Base-by-base conservation (phyloP, 2,888 invertebrate species). In the Lasioglossum malachurum region DNA sequence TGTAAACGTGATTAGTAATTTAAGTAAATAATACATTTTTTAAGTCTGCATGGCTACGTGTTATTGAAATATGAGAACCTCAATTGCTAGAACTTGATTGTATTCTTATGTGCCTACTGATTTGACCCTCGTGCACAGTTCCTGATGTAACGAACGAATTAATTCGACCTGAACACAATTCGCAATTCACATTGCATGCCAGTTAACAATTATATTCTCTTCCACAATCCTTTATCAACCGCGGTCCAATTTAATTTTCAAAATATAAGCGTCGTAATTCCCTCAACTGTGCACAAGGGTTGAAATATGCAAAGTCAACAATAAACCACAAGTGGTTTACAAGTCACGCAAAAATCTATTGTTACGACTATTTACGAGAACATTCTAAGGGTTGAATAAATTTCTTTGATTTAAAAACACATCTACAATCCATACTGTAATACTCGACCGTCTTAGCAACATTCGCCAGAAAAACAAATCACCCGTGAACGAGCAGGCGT, bases 241-340 rank as follows among this genome's bases (percentile, higher is more conserved):
- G n/a, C 57, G 12, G 4, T 57, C n/a, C 57, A 57, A 57, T 57
- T 57, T 57, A 57, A 57, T 57, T 57, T 57, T 57, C n/a, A 57
- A 57, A 57, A 12, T 57, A 57, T n/a, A n/a, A 57, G n/a, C n/a
- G 57, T 57, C n/a, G 57, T n/a, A 57, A 57, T 57, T n/a, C 57
- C 57, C 12, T n/a, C n/a, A n/a, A n/a, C 57, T 3, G n/a, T 57
- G 57, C 57, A 12, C 3, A 57, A n/a, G 1, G 12, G 57, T 57
- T n/a, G 57, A 57, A n/a, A 57, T 57, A 49, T 23, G 10, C 57
- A 57, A n/a, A 57, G 57, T n/a, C 57, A n/a, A 12, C n/a, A 57
- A n/a, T n/a, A 57, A n/a, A 57, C n/a, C n/a, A n/a, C 12, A n/a
- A n/a, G 4, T 1, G n/a, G n/a, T 57, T n/a, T n/a, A 10, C 57